phyloP scores from a whole-genome alignment of 2,797 vertebrate species.

The Anguilla anguilla region DNA sequence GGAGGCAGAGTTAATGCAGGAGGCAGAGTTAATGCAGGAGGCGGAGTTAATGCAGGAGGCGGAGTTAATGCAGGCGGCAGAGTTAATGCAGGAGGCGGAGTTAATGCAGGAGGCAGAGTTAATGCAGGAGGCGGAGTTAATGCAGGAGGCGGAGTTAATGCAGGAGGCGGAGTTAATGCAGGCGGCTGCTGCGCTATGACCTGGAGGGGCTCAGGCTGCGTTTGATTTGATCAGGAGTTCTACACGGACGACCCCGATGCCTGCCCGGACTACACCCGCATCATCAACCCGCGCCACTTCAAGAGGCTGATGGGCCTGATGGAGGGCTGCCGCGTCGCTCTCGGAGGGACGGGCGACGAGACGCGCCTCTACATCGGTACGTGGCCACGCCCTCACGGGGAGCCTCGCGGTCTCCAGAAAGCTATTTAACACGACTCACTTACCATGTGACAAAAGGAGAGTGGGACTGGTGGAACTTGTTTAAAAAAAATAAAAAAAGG shows the following conservation, averaged over 20 bases:
- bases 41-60: no score
- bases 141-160: background rate
- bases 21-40: background rate
- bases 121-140: background rate
- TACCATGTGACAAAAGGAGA: background rate
- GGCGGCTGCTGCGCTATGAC: background rate
- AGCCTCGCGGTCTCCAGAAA: background rate
- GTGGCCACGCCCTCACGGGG: background rate
- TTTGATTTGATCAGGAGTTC: constrained; percentile 76
- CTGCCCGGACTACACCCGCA: constrained; percentile 85
- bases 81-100: background rate
- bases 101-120: background rate
- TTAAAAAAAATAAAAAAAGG: background rate
- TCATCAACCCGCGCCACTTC: constrained; percentile 87
- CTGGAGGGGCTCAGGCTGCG: background rate
- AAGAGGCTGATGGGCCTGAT: constrained; percentile 77
- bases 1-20: background rate
- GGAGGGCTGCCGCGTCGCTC: constrained; percentile 77
- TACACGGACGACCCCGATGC: constrained; percentile 85
- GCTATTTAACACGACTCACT: background rate
- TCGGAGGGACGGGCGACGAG: constrained; percentile 82
- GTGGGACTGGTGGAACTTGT: background rate
- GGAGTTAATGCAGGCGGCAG: background rate
- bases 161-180: background rate
- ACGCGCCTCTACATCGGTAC: constrained; percentile 83